Conservation (phyloP, 2,113 vertebrate species). For the Centrocercus urophasianus region DNA sequence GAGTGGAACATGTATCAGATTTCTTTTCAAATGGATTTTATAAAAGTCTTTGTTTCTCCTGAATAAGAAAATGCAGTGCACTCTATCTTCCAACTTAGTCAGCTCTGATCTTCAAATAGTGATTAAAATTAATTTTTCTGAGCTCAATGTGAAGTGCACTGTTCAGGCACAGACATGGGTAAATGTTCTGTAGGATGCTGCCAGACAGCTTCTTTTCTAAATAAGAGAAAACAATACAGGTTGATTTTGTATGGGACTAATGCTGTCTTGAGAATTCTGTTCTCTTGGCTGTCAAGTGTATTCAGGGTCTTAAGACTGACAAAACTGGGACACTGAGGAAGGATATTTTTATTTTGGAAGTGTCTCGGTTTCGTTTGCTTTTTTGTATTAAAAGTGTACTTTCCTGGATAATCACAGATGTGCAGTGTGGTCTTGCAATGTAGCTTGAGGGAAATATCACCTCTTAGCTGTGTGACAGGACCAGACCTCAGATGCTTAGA, state of each 20-base stretch:
- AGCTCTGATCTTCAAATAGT: neutral
- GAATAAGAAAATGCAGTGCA: neutral
- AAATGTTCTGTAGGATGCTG: neutral
- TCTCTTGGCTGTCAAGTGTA: neutral
- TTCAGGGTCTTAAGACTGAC: neutral
- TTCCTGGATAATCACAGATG: neutral
- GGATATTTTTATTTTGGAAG: neutral
- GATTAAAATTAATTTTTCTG: conserved; percentile 8
- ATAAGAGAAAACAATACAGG: neutral
- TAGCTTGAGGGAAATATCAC: neutral
- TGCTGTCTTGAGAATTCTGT: neutral
- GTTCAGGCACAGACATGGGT: neutral
- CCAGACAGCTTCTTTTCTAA: conserved; percentile 5
- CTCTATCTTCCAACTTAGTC: neutral
- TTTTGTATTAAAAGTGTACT: neutral
- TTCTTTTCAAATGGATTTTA: neutral
- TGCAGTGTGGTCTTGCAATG: neutral
- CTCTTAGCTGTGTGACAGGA: neutral
- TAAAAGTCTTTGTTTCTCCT: neutral
- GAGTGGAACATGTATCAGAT: neutral
- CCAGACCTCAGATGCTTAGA: neutral
- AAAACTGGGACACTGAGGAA: neutral
- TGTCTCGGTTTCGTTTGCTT: neutral
- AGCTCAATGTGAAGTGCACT: neutral
- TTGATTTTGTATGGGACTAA: neutral